phyloP scores from a whole-genome alignment of 2,113 vertebrate species.

The Dendropsophus ebraccatus region DNA sequence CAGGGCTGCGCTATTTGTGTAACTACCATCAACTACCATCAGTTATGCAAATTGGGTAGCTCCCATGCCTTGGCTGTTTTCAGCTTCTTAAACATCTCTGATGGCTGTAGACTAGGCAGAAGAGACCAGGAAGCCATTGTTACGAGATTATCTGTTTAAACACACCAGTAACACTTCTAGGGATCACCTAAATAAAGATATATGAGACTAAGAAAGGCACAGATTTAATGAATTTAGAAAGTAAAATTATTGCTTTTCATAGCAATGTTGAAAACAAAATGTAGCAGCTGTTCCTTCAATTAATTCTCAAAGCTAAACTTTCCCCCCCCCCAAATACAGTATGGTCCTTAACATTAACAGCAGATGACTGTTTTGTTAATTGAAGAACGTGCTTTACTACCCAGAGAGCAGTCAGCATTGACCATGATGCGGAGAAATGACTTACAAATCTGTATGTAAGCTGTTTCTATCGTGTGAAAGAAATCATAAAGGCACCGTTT shows the following conservation, averaged over 20 bases:
- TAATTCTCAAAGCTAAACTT: conserved; percentile 14
- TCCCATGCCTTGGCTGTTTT: no score
- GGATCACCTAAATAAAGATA: no score
- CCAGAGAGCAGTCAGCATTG: conserved; percentile 29
- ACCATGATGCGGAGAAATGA: background rate
- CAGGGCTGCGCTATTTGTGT: no score
- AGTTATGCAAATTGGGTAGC: no score
- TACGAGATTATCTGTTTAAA: no score
- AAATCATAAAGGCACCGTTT: background rate
- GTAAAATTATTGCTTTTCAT: background rate
- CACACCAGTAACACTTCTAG: no score
- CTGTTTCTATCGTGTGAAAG: background rate
- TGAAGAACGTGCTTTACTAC: background rate
- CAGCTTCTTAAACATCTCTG: no score
- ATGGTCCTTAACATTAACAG: background rate
- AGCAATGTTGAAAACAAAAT: background rate
- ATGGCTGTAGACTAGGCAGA: no score
- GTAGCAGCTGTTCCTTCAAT: conserved; percentile 4
- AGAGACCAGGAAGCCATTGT: no score
- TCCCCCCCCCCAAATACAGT: background rate
- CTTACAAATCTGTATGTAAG: background rate
- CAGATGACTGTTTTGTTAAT: conserved; percentile 25
- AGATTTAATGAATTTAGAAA: background rate
- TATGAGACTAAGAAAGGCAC: background rate
- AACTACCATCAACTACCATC: no score